These are phyloP conservation scores for Porites lutea DNA, from an alignment of 64 coral and sea anemone species.

Conservation along the genomic window DNA sequence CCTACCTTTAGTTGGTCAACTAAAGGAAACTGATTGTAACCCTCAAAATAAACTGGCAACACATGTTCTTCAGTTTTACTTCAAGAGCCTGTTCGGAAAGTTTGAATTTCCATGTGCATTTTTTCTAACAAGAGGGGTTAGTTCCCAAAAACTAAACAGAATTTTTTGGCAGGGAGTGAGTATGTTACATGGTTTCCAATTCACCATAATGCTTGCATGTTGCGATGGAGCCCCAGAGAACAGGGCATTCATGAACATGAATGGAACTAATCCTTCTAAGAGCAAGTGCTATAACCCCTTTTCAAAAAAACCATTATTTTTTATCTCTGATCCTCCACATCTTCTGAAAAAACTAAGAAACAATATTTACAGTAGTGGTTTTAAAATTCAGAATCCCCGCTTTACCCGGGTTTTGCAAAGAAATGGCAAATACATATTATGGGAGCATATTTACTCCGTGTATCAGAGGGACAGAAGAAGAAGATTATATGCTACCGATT, in stretches of 20 bases:
- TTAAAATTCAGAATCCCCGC: conserved; percentile 36
- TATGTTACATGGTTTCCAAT: conserved; percentile 55
- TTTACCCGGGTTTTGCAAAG: conserved; percentile 61
- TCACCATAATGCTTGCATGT: conserved; percentile 31
- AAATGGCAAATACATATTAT: conserved; percentile 61
- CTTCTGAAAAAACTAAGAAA: conserved; percentile 80
- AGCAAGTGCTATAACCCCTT: conserved; percentile 59
- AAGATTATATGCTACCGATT: conserved; percentile 59
- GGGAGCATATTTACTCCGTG: conserved; percentile 71
- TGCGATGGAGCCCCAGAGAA: conserved; percentile 74
- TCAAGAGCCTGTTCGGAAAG: conserved; percentile 2
- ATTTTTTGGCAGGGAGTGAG: conserved; percentile 56
- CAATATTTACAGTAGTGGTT: conserved; percentile 70
- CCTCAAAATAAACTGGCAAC: conserved; percentile 4
- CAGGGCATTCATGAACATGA: conserved; percentile 51
- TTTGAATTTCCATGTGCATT: conserved; percentile 51
- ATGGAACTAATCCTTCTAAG: conserved; percentile 48
- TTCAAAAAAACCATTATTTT: conserved; percentile 41
- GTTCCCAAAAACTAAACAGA: conserved; percentile 23
- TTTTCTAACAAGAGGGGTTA: conserved; percentile 41
- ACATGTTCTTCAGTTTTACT: conserved; percentile 48
- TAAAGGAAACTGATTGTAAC: too few species aligned
- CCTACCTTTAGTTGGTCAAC: too few species aligned
- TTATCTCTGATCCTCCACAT: conserved; percentile 69
- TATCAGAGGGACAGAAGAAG: conserved; percentile 51